phyloP scores from a whole-genome alignment of 1,140 invertebrate genomes.

The Limonius californicus region DNA sequence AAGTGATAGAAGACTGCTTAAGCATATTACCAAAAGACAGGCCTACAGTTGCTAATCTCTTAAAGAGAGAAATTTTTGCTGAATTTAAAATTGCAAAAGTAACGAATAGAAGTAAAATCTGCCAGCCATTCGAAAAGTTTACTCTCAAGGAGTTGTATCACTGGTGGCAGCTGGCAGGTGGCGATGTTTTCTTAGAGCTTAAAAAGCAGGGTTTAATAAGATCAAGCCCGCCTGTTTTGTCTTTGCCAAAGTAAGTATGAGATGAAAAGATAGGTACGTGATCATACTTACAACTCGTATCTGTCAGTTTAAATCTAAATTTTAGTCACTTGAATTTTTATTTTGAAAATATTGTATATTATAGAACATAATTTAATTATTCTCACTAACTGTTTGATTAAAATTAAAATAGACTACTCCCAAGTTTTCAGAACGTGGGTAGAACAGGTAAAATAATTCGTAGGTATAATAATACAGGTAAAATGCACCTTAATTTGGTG shows the following conservation, averaged over 20 bases:
- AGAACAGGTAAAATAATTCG: too few species aligned
- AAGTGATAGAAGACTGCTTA: conserved; percentile 66
- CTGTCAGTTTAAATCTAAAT: too few species aligned
- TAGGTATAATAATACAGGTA: too few species aligned
- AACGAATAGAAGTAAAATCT: conserved; percentile 32
- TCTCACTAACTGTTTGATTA: too few species aligned
- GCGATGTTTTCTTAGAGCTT: conserved; percentile 85
- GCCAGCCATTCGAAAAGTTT: conserved; percentile 43
- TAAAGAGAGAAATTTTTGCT: conserved; percentile 51
- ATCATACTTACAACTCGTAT: too few species aligned
- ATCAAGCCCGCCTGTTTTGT: conserved; percentile 72
- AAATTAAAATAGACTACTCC: too few species aligned
- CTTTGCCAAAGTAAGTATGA: conserved; percentile 63
- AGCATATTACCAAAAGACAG: conserved; percentile 62
- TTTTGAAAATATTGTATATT: too few species aligned
- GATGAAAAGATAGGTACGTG: background rate
- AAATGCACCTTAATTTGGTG: too few species aligned
- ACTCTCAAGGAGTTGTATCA: conserved; percentile 67
- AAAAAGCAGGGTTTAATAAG: conserved; percentile 88
- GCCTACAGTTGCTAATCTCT: conserved; percentile 58
- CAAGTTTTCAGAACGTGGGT: too few species aligned
- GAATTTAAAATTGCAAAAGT: conserved; percentile 42
- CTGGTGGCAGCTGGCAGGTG: conserved; percentile 92
- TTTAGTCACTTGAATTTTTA: too few species aligned
- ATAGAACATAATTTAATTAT: too few species aligned